Percentiles rank a stretch among this genome's conserved stretches.
Conservation (phyloP, 2,888 invertebrate species). For the Macropis europaea region DNA sequence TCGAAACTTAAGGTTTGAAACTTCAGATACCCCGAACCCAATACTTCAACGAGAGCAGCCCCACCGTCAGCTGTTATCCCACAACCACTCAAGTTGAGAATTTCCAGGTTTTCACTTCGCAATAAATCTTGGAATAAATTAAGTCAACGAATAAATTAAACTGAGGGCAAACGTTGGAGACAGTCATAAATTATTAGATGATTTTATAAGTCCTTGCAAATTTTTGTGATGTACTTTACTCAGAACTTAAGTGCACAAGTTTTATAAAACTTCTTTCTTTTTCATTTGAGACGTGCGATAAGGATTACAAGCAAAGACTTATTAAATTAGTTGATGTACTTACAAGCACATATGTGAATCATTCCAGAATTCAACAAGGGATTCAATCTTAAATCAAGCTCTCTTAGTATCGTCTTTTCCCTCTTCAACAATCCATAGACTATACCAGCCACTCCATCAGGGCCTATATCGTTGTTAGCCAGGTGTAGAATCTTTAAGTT, state of each 20-base stretch:
- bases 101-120: slow-evolving; percentile 62
- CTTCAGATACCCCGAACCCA: slow-evolving; percentile 62
- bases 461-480: slow-evolving; percentile 82
- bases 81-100: slow-evolving; percentile 72
- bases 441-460: slow-evolving; percentile 81
- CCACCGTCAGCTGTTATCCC: slow-evolving; percentile 65
- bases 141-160: background rate
- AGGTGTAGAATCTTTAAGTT: slow-evolving; percentile 81
- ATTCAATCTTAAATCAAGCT: slow-evolving; percentile 83
- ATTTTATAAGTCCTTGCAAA: too few species aligned
- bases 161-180: too few species aligned
- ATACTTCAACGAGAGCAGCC: slow-evolving; percentile 64
- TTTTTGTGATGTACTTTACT: too few species aligned
- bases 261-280: too few species aligned
- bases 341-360: slow-evolving; percentile 70
- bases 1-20: slow-evolving; percentile 60
- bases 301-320: background rate
- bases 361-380: slow-evolving; percentile 83
- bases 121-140: slow-evolving; percentile 64
- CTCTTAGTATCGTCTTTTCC: slow-evolving; percentile 66
- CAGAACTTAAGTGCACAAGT: too few species aligned
- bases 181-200: too few species aligned
- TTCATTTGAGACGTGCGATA: background rate
- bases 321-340: slow-evolving; percentile 33
- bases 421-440: slow-evolving; percentile 81